These are phyloP conservation scores for Arctocebus calabarensis DNA, from an alignment of 2,797 vertebrate species.

Conservation along the genomic window DNA sequence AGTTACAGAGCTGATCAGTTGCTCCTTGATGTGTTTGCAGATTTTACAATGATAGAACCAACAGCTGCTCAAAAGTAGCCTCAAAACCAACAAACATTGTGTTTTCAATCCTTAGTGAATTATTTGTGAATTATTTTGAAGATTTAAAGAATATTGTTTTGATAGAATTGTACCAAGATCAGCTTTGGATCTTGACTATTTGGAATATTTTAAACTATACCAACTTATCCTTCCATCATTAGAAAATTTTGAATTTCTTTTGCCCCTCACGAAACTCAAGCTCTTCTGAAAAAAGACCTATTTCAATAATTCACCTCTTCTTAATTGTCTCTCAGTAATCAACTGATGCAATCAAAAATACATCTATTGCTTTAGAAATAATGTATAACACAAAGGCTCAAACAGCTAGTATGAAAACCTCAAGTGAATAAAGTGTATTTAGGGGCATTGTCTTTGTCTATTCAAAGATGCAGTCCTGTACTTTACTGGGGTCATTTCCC, in stretches of 20 bases:
- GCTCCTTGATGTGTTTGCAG: not conserved
- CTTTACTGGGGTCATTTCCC: not conserved
- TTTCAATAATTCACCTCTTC: not conserved
- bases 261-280: not conserved
- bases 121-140: slow-evolving; percentile 65
- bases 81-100: not conserved
- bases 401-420: not conserved
- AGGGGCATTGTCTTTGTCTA: not conserved
- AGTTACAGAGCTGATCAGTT: not conserved
- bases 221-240: not conserved
- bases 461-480: not conserved
- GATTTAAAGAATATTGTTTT: slow-evolving; percentile 14
- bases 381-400: not conserved
- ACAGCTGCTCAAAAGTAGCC: slow-evolving; percentile 19
- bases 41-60: slow-evolving; percentile 6
- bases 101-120: slow-evolving; percentile 39
- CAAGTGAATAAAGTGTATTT: not conserved
- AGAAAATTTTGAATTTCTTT: not conserved
- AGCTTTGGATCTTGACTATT: not conserved
- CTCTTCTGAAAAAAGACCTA: not conserved
- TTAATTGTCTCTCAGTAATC: not conserved
- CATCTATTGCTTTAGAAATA: not conserved
- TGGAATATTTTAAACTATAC: not conserved
- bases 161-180: slow-evolving; percentile 32
- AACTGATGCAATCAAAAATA: not conserved